These are phyloP conservation scores for Forbesichthys papilliferus DNA, from an alignment of 2,113 vertebrate species.

Conservation along the genomic window DNA sequence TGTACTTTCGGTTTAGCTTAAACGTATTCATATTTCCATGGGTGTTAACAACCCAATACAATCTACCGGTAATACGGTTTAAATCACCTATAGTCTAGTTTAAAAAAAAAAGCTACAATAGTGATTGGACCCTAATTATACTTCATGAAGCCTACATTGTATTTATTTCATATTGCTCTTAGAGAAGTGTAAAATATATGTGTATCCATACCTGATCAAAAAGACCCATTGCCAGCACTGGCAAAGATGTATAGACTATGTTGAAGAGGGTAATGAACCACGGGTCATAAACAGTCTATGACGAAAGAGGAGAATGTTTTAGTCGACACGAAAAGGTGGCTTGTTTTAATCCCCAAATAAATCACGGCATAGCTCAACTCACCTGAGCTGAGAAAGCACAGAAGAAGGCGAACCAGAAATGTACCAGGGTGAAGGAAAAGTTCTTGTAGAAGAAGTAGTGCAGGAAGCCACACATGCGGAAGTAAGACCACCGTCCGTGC, in stretches of 20 bases:
- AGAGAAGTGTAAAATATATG: background rate
- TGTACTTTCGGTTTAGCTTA: background rate
- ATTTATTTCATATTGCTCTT: too few species aligned
- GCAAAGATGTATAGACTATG: constrained; percentile 84
- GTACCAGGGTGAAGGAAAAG: constrained; percentile 82
- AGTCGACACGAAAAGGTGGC: background rate
- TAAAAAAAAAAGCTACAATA: too few species aligned
- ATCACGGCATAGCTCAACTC: constrained; percentile 19
- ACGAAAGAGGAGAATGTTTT: constrained; percentile 33
- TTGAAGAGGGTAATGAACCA: constrained; percentile 88
- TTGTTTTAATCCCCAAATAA: background rate
- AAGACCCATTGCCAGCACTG: constrained; percentile 84
- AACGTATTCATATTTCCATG: too few species aligned
- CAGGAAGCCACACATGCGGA: constrained; percentile 84
- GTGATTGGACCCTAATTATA: too few species aligned
- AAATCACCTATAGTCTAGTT: too few species aligned
- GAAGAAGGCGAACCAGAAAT: constrained; percentile 87
- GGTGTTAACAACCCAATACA: too few species aligned
- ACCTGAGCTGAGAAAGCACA: constrained; percentile 85
- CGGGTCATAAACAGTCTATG: constrained; percentile 85
- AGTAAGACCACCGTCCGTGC: constrained; percentile 82
- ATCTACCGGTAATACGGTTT: too few species aligned
- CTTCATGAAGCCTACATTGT: too few species aligned
- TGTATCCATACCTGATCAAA: constrained; percentile 82
- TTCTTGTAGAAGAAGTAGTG: constrained; percentile 87